Conservation (phyloP, 1,140 invertebrate genomes). For the Meteorus sp. region DNA sequence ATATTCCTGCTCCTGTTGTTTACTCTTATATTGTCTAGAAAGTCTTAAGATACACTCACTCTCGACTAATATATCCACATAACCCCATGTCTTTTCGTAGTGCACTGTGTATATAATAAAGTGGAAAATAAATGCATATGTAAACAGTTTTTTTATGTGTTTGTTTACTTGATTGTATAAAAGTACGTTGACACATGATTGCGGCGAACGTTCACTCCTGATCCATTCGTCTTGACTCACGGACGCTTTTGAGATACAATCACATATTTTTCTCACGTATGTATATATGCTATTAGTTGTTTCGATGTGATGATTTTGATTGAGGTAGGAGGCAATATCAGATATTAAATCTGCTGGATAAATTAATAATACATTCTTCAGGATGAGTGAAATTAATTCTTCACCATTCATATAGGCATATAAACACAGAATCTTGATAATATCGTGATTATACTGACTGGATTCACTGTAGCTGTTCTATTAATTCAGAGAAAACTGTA, state of each 20-base stretch:
- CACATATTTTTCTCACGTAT: no score
- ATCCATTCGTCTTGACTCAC: conserved; percentile 8
- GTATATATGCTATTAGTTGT: no score
- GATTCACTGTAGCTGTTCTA: no score
- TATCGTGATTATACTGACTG: no score
- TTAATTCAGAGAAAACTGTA: no score
- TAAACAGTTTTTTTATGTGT: conserved; percentile 5
- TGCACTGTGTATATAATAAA: not conserved
- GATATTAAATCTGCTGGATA: no score
- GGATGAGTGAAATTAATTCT: no score
- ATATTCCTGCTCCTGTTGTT: conserved; percentile 53
- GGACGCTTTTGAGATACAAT: not conserved
- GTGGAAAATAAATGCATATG: not conserved
- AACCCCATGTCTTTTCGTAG: not conserved
- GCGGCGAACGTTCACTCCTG: conserved; percentile 13
- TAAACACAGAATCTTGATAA: no score
- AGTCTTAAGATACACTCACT: not conserved
- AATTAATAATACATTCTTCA: no score
- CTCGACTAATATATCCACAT: not conserved
- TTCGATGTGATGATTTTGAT: no score
- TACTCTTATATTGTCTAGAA: conserved; percentile 53
- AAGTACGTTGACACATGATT: conserved; percentile 11
- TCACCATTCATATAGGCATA: no score
- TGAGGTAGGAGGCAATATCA: no score
- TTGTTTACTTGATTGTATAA: not conserved